Percentiles rank a stretch among this genome's conserved stretches.
These are phyloP conservation scores for Anoplopoma fimbria DNA, from an alignment of 2,113 vertebrate genomes.

Conservation along the genomic window DNA sequence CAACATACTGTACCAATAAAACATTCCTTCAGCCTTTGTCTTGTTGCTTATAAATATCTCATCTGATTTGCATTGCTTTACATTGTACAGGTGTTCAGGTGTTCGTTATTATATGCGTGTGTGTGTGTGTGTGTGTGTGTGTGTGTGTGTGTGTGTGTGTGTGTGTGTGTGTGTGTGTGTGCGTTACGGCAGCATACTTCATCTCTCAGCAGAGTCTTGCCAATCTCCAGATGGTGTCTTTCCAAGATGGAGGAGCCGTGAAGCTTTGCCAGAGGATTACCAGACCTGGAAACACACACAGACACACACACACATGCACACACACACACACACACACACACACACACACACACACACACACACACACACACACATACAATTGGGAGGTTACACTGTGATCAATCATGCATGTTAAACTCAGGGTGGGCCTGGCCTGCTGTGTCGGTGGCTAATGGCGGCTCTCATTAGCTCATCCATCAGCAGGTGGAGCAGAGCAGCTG, in stretches of 20 bases:
- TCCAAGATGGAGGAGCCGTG: constrained; percentile 88
- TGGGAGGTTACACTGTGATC: constrained; percentile 58
- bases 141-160: neutral
- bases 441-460: constrained; percentile 52
- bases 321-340: constrained; percentile 22
- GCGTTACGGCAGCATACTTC: constrained; percentile 69
- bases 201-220: constrained; percentile 86
- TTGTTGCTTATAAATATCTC: too few species aligned
- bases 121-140: neutral
- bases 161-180: neutral
- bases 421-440: constrained; percentile 56
- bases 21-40: too few species aligned
- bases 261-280: constrained; percentile 86
- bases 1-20: too few species aligned
- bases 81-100: too few species aligned
- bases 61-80: too few species aligned
- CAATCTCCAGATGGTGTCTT: constrained; percentile 87
- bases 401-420: constrained; percentile 50
- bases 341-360: constrained; percentile 27
- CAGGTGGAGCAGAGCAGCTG: constrained; percentile 50
- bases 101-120: too few species aligned
- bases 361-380: constrained; percentile 24
- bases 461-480: constrained; percentile 73
- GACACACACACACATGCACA: constrained; percentile 40
- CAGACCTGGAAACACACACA: constrained; percentile 76